phyloP scores from a whole-genome alignment of 2,113 vertebrate genomes.

The Myotis yumanensis region DNA sequence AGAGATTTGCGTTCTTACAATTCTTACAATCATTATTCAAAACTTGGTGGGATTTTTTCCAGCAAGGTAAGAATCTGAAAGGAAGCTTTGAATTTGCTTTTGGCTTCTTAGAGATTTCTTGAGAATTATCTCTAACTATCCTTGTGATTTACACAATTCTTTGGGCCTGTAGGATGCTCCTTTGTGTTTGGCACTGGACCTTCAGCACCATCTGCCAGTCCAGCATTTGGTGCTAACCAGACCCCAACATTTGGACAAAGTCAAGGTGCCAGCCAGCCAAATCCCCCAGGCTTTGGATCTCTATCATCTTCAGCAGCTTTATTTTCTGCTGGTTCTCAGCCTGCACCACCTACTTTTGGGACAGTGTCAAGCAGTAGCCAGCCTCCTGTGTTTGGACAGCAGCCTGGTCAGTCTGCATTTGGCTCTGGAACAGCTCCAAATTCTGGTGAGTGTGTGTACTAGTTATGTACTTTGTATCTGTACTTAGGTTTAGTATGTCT shows the following conservation, averaged over 20 bases:
- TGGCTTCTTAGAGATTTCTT: neutral
- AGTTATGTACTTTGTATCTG: neutral
- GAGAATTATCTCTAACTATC: neutral
- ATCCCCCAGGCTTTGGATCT: conserved; percentile 87
- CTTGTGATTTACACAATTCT: neutral
- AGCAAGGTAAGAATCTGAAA: neutral
- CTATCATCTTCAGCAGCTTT: conserved; percentile 78
- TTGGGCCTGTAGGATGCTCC: conserved; percentile 80
- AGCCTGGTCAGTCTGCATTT: conserved; percentile 87
- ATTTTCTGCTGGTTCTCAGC: conserved; percentile 87
- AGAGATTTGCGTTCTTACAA: neutral
- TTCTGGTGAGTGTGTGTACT: conserved; percentile 84
- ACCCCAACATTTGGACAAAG: conserved; percentile 90
- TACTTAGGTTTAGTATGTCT: neutral
- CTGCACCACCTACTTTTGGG: conserved; percentile 88
- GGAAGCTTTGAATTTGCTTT: neutral
- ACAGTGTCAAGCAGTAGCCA: conserved; percentile 87
- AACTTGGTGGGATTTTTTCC: neutral
- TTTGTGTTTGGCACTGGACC: conserved; percentile 89
- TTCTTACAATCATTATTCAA: neutral
- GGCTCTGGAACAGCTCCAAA: conserved; percentile 85
- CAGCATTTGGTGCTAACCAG: conserved; percentile 88
- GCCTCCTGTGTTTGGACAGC: conserved; percentile 90
- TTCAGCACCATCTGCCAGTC: conserved; percentile 72
- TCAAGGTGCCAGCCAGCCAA: conserved; percentile 82